phyloP scores from a whole-genome alignment of 2,113 vertebrate species.

The Recurvirostra avosetta region DNA sequence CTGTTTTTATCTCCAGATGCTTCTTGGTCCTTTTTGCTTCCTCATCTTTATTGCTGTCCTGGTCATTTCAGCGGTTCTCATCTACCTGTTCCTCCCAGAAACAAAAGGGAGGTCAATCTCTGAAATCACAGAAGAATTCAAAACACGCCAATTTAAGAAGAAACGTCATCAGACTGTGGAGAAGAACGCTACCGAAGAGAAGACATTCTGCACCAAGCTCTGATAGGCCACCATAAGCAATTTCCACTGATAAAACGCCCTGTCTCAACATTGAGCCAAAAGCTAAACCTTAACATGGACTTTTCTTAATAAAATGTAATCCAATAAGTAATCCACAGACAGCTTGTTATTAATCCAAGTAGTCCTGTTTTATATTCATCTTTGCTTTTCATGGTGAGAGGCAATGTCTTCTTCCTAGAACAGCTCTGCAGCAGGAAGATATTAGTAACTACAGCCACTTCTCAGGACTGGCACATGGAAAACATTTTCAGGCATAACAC shows the following conservation, averaged over 20 bases:
- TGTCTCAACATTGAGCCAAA: not conserved
- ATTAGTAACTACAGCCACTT: not conserved
- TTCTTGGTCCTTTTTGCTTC: slow-evolving; percentile 79
- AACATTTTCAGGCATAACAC: not conserved
- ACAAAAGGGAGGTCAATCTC: slow-evolving; percentile 74
- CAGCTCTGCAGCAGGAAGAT: not conserved
- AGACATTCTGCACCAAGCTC: slow-evolving; percentile 54
- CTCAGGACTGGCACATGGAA: not conserved
- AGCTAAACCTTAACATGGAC: not conserved
- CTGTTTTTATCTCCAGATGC: slow-evolving; percentile 66
- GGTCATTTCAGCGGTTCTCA: slow-evolving; percentile 37
- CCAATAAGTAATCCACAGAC: not conserved
- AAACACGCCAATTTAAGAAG: slow-evolving; percentile 48
- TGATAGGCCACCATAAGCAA: not conserved
- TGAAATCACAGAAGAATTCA: slow-evolving; percentile 80
- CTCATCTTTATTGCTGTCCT: slow-evolving; percentile 79
- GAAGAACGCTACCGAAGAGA: not conserved
- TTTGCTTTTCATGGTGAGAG: not conserved
- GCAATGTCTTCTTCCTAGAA: not conserved
- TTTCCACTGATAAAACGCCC: not conserved
- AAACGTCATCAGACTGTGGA: not conserved
- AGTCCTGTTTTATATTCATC: not conserved
- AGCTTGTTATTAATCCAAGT: not conserved
- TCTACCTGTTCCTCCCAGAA: slow-evolving; percentile 78
- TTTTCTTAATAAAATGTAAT: not conserved